A percentile compares a stretch with the other conserved stretches of the same genome.
Conservation (phyloP, 1,140 invertebrate species). For the Temnothorax longispinosus region DNA sequence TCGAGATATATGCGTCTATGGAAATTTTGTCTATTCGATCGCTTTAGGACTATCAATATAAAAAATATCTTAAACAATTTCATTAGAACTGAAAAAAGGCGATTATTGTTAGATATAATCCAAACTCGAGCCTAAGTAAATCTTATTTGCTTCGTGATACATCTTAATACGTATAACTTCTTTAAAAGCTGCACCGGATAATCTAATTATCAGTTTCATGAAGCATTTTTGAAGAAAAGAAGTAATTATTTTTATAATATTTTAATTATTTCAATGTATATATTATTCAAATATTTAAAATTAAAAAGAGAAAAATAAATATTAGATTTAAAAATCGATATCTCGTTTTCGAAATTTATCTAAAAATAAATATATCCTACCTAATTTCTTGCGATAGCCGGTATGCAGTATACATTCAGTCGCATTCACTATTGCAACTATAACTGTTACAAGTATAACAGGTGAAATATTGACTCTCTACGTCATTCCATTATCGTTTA, state of each 20-base stretch:
- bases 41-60: not conserved
- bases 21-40: not conserved
- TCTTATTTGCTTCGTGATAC: not conserved
- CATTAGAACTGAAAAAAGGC: not conserved
- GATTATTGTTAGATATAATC: not conserved
- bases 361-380: not conserved
- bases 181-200: not conserved
- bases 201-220: not conserved
- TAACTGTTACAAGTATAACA: not conserved
- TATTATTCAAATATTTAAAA: not conserved
- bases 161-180: no score
- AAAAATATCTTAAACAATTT: not conserved
- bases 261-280: not conserved
- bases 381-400: not conserved
- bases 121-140: not conserved
- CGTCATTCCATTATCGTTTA: not conserved
- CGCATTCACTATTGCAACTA: not conserved
- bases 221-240: not conserved
- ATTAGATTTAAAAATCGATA: not conserved
- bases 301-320: not conserved
- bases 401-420: not conserved
- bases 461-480: slow-evolving; percentile 15
- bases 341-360: not conserved
- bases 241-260: not conserved
- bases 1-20: not conserved